These are phyloP conservation scores for Amphiprion clarkii DNA, from an alignment of 2,797 vertebrate species.

Conservation along the genomic window DNA sequence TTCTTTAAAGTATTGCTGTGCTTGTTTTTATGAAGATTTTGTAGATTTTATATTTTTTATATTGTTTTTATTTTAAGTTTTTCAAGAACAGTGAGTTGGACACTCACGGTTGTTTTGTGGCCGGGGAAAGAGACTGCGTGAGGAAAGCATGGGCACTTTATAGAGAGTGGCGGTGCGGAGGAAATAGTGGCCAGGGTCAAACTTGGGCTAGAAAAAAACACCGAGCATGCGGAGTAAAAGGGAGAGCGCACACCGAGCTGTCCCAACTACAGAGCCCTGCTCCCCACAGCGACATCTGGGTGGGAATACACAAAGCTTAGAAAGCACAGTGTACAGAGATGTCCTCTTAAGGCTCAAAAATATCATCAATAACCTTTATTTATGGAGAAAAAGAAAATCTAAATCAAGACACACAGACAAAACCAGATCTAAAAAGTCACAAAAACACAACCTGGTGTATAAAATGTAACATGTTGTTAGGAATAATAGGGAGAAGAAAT, in stretches of 20 bases:
- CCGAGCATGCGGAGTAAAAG: slow-evolving; percentile 78
- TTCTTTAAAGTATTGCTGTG: slow-evolving; percentile 68
- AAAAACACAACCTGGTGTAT: too few species aligned
- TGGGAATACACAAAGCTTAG: slow-evolving; percentile 43
- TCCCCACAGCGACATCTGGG: slow-evolving; percentile 86
- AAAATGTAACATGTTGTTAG: too few species aligned
- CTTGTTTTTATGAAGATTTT: slow-evolving; percentile 84
- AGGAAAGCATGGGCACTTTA: slow-evolving; percentile 84
- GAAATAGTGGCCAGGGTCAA: slow-evolving; percentile 83
- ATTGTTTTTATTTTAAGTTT: slow-evolving; percentile 83
- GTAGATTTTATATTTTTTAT: slow-evolving; percentile 85
- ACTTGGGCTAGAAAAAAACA: slow-evolving; percentile 58
- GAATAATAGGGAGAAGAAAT: too few species aligned
- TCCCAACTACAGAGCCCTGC: slow-evolving; percentile 60
- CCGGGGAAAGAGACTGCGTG: slow-evolving; percentile 86
- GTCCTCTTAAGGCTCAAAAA: neutral
- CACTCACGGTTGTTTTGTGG: slow-evolving; percentile 88
- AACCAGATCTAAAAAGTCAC: too few species aligned
- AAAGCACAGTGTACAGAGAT: neutral
- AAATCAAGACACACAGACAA: too few species aligned
- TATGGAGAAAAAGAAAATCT: too few species aligned
- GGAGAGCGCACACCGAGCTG: slow-evolving; percentile 62
- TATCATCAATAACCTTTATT: neutral
- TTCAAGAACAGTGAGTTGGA: slow-evolving; percentile 86
- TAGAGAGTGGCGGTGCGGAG: slow-evolving; percentile 80